A percentile compares a stretch with the other conserved stretches of the same genome.
These are phyloP conservation scores for Oxycera nigricornis DNA, from an alignment of 2,888 invertebrate species.

Conservation along the genomic window DNA sequence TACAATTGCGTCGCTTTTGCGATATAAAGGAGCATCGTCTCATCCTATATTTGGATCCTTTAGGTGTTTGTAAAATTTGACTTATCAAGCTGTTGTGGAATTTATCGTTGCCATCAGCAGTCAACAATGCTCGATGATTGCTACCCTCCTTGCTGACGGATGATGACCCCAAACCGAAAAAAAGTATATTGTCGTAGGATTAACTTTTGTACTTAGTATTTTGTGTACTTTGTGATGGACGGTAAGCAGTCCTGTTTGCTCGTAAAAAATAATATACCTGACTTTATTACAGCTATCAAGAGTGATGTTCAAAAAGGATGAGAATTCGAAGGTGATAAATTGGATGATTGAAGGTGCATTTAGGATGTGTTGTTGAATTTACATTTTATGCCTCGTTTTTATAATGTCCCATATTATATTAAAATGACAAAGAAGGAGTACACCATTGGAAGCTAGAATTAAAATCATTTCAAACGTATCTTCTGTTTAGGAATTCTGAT, in stretches of 20 bases:
- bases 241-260: not conserved
- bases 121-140: conserved; percentile 2
- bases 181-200: not conserved
- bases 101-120: conserved; percentile 29
- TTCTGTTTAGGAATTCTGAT: no score
- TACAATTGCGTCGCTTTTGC: no score
- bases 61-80: not conserved
- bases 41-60: not conserved
- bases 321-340: not conserved
- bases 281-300: not conserved
- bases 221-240: not conserved
- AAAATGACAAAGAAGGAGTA: no score
- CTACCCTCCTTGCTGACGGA: not conserved
- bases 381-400: no score
- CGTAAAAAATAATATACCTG: conserved; percentile 5
- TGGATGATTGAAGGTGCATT: no score
- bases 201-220: not conserved
- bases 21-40: not conserved
- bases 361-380: no score
- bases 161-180: conserved; percentile 25
- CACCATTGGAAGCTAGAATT: no score
- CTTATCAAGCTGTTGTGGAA: conserved; percentile 14
- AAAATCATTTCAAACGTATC: no score
- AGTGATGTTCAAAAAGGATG: not conserved
- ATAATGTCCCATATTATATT: no score